phyloP scores from a whole-genome alignment of 1,140 invertebrate species.

The Papilio polytes region DNA sequence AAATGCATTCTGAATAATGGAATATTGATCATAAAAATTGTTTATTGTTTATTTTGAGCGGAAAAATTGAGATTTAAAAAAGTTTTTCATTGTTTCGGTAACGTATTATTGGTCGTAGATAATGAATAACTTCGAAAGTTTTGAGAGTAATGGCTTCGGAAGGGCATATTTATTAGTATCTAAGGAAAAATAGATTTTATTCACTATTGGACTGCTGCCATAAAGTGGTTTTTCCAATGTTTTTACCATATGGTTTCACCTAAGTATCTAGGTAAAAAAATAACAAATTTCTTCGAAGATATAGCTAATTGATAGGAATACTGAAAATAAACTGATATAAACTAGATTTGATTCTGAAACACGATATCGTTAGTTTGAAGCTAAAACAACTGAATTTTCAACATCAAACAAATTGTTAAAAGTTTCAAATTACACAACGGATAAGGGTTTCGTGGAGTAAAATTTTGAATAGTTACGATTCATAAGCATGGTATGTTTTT shows the following conservation, averaged over 20 bases:
- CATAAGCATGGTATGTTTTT: not conserved
- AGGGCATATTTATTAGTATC: constrained; percentile 3
- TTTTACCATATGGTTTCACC: not conserved
- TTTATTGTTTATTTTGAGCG: constrained; percentile 25
- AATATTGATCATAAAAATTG: constrained; percentile 29
- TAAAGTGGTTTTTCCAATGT: not conserved
- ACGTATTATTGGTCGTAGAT: constrained; percentile 20
- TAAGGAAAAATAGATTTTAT: constrained; percentile 15
- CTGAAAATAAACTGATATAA: not conserved
- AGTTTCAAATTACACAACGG: not conserved
- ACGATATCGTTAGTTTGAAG: not conserved
- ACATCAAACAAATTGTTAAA: constrained; percentile 4
- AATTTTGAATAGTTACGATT: not conserved
- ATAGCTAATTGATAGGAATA: too few relatives aligned
- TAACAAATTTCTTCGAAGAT: too few relatives aligned
- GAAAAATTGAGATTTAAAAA: constrained; percentile 16
- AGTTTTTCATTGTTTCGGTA: not conserved
- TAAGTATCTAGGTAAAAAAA: not conserved
- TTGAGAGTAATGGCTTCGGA: constrained; percentile 21
- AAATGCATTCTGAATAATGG: constrained; percentile 33
- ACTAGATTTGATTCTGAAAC: not conserved
- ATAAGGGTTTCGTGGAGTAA: not conserved
- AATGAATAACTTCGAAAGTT: constrained; percentile 34
- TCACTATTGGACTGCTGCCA: constrained; percentile 28
- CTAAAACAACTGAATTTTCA: not conserved